Conservation (phyloP, 2,113 vertebrate species). For the Indicator maculatus region DNA sequence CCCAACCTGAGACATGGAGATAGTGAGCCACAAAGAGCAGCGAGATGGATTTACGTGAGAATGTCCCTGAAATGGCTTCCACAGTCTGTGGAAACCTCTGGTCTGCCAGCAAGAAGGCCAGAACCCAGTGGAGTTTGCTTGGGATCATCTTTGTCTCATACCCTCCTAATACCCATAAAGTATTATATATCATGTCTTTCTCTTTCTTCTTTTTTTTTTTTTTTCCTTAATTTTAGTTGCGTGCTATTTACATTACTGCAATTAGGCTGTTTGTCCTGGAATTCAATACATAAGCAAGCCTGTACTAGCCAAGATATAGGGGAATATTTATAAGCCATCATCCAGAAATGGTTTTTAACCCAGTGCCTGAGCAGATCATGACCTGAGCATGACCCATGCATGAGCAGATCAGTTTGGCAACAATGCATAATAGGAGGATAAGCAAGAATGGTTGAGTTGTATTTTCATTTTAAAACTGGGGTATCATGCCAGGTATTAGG, state of each 20-base stretch:
- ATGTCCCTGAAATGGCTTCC: neutral
- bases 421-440: fast-evolving
- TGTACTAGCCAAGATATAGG: neutral
- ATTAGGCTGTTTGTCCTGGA: neutral
- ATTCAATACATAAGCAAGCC: neutral
- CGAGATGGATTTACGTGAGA: neutral
- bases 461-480: neutral
- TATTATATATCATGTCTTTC: neutral
- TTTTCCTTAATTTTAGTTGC: neutral
- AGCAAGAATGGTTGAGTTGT: neutral
- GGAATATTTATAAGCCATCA: neutral
- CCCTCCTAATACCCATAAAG: neutral
- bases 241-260: neutral
- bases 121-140: neutral
- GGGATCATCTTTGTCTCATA: neutral
- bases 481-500: neutral
- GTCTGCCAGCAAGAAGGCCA: neutral
- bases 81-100: neutral
- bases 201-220: neutral
- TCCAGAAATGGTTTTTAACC: neutral
- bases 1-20: neutral
- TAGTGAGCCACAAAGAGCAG: neutral
- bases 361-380: neutral
- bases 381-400: no score
- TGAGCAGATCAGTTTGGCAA: neutral